Percentiles rank a stretch among this genome's conserved stretches.
Evolutionary conservation across 1,140 invertebrate species (phyloP).

Genomic region (Odontomachus brunneus): DNA sequence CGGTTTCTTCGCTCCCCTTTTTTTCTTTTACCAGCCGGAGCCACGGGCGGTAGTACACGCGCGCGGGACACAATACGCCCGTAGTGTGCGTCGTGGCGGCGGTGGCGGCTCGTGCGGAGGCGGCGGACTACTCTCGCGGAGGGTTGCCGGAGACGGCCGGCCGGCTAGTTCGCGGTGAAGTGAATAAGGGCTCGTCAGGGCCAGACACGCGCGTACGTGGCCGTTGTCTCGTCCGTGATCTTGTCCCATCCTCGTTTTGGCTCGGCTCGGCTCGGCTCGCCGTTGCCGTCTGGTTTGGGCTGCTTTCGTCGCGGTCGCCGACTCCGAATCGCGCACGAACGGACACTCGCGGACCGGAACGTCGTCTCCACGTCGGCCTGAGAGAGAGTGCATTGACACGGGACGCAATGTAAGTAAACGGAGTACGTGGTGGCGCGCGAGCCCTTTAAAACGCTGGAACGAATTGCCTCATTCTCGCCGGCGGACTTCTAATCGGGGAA

Average conservation of each 20-base stretch:
- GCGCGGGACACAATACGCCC: slow-evolving; percentile 30
- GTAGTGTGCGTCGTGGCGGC: slow-evolving; percentile 49
- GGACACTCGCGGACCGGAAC: slow-evolving; percentile 8
- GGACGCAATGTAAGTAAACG: slow-evolving; percentile 51
- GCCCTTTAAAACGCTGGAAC: neutral
- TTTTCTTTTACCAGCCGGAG: slow-evolving; percentile 53
- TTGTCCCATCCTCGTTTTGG: no score
- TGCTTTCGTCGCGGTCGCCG: slow-evolving; percentile 2
- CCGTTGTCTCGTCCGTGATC: slow-evolving; percentile 19
- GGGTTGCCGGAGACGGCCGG: slow-evolving; percentile 30
- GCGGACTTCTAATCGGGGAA: neutral
- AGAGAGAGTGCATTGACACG: slow-evolving; percentile 47
- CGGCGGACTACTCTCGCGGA: slow-evolving; percentile 16
- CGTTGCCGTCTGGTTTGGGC: neutral
- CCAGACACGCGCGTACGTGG: neutral
- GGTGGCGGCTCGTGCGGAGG: slow-evolving; percentile 19
- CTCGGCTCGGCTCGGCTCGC: no score
- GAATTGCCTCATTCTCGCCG: neutral
- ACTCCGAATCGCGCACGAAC: slow-evolving; percentile 20
- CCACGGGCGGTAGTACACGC: slow-evolving; percentile 65
- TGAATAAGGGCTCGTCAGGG: slow-evolving; percentile 32
- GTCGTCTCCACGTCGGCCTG: neutral
- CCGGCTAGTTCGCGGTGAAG: slow-evolving; percentile 38
- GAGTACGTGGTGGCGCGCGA: neutral
- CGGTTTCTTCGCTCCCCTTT: slow-evolving; percentile 52